phyloP scores from a whole-genome alignment of 2,797 vertebrate species.

The Trachops cirrhosus region DNA sequence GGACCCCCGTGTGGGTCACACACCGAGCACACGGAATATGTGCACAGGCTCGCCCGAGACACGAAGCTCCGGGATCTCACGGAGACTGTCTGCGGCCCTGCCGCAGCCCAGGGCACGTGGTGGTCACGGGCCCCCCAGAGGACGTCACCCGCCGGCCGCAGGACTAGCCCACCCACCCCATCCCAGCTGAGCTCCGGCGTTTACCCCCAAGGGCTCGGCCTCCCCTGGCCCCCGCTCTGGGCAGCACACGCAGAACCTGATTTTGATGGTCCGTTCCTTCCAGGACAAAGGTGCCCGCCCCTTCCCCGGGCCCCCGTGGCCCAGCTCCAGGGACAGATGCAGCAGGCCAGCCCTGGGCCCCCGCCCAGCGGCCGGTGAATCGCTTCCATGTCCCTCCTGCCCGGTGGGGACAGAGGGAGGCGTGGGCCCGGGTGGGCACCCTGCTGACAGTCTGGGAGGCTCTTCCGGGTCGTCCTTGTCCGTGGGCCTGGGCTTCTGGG shows the following conservation, averaged over 20 bases:
- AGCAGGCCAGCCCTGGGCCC: accelerated
- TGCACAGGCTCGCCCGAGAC: background rate
- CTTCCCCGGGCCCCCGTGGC: background rate
- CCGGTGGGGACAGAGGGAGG: background rate
- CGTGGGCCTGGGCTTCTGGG: background rate
- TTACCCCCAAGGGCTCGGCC: background rate
- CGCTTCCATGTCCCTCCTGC: accelerated
- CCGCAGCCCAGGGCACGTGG: background rate
- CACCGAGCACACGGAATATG: accelerated
- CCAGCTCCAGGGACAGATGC: background rate
- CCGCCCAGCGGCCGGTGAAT: accelerated
- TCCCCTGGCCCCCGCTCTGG: accelerated
- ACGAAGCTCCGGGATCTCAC: background rate
- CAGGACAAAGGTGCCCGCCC: accelerated
- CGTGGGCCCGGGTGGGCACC: background rate
- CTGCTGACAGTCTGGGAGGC: accelerated
- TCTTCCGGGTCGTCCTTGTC: accelerated
- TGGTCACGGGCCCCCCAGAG: background rate
- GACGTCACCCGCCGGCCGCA: accelerated
- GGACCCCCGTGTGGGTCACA: background rate
- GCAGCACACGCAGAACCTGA: accelerated
- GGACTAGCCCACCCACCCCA: background rate
- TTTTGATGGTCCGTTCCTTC: background rate
- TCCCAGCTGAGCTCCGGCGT: background rate
- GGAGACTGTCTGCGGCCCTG: background rate